Evolutionary conservation across 2,797 vertebrate species (phyloP).

Genomic region (Hypotaenidia philippensis): DNA sequence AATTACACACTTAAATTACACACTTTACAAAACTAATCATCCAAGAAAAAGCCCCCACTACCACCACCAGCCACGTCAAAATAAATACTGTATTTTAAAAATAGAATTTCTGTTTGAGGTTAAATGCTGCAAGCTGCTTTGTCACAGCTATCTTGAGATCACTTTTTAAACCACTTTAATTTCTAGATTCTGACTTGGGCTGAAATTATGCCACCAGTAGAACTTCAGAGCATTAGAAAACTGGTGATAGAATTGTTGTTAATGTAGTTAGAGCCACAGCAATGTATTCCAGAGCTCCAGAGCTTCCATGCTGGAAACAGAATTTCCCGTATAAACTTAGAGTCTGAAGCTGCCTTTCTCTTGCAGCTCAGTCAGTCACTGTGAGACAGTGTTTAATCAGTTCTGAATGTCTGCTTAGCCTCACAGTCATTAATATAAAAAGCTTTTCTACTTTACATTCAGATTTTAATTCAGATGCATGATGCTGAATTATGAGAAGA

Average conservation of each 20-base stretch:
- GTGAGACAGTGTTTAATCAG: constrained; percentile 45
- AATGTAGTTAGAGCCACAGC: background rate
- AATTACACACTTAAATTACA: background rate
- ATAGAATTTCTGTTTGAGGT: background rate
- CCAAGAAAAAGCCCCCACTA: background rate
- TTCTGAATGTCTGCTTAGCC: constrained; percentile 49
- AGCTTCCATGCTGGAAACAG: background rate
- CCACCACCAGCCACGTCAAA: background rate
- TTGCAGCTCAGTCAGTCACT: background rate
- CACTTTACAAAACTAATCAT: background rate
- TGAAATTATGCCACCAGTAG: background rate
- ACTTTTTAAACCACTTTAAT: constrained; percentile 22
- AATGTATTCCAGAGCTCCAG: background rate
- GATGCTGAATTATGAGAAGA: constrained; percentile 60
- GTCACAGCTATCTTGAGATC: background rate
- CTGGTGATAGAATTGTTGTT: background rate
- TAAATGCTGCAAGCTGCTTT: constrained; percentile 28
- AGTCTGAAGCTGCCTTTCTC: background rate
- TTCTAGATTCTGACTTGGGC: background rate
- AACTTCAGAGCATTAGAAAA: constrained; percentile 17
- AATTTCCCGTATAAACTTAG: background rate
- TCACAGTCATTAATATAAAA: constrained; percentile 49
- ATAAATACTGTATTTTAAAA: background rate
- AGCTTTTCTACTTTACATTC: constrained; percentile 59
- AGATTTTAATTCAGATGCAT: constrained; percentile 53